Conservation (phyloP, 2,797 vertebrate genomes). For the Poeciliopsis gracilis region DNA sequence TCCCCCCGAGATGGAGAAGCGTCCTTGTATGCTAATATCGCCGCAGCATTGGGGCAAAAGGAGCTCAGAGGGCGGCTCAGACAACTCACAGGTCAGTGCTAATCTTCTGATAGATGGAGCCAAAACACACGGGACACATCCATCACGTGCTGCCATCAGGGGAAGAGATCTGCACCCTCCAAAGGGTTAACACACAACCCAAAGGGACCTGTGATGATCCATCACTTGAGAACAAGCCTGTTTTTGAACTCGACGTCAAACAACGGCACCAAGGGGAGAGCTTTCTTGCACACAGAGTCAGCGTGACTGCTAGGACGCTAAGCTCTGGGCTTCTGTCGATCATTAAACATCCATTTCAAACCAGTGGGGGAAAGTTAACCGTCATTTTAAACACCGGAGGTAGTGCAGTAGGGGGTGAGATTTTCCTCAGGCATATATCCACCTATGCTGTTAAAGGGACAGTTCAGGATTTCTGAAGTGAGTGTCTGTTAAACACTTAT, state of each 20-base stretch:
- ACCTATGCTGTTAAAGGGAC: background rate
- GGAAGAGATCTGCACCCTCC: slow-evolving; percentile 67
- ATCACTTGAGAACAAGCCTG: slow-evolving; percentile 75
- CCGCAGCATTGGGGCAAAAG: slow-evolving; percentile 59
- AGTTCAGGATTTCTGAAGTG: background rate
- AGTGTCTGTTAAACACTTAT: background rate
- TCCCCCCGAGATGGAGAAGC: slow-evolving; percentile 71
- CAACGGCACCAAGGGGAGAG: slow-evolving; percentile 53
- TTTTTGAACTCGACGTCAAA: slow-evolving; percentile 50
- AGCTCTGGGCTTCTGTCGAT: slow-evolving; percentile 72
- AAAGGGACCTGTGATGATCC: slow-evolving; percentile 75
- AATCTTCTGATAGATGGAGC: slow-evolving; percentile 84
- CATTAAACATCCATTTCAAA: slow-evolving; percentile 82
- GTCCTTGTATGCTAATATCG: slow-evolving; percentile 79
- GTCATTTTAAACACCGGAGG: slow-evolving; percentile 76
- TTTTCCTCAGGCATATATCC: slow-evolving; percentile 33
- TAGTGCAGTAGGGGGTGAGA: slow-evolving; percentile 45
- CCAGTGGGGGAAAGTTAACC: slow-evolving; percentile 80
- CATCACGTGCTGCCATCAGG: slow-evolving; percentile 73
- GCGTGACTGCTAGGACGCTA: slow-evolving; percentile 57
- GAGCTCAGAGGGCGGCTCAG: slow-evolving; percentile 71
- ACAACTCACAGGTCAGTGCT: slow-evolving; percentile 81
- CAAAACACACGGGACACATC: slow-evolving; percentile 78
- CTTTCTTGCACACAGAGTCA: slow-evolving; percentile 54
- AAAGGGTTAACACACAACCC: slow-evolving; percentile 75